Percentiles rank a stretch among this genome's conserved stretches.
Evolutionary conservation across 1,140 invertebrate species (phyloP).

Genomic region (Aphelinus atriplicis): DNA sequence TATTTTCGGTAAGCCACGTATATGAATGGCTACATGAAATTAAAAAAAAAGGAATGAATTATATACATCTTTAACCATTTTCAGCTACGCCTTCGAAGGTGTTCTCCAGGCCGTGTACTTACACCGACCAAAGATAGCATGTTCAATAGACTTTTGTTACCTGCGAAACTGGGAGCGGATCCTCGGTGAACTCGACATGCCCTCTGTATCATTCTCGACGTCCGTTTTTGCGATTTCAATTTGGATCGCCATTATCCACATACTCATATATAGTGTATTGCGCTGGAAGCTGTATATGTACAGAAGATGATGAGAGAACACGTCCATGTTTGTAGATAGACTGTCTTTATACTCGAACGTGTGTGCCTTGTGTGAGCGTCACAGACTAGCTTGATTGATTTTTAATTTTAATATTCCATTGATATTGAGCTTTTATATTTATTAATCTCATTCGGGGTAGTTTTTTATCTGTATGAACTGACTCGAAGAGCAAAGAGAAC

Average conservation of each 20-base stretch:
- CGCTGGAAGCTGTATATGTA: slow-evolving; percentile 47
- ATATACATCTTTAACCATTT: slow-evolving; percentile 60
- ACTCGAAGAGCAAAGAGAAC: too few relatives aligned
- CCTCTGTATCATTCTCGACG: slow-evolving; percentile 46
- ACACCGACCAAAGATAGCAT: slow-evolving; percentile 69
- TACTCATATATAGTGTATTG: slow-evolving; percentile 49
- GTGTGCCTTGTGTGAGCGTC: too few relatives aligned
- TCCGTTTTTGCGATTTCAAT: slow-evolving; percentile 46
- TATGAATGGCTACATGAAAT: neutral
- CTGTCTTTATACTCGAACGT: too few relatives aligned
- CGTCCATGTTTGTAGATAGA: too few relatives aligned
- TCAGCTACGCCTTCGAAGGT: slow-evolving; percentile 80
- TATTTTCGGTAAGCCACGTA: slow-evolving; percentile 71
- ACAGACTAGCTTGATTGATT: too few relatives aligned
- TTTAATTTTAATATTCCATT: too few relatives aligned
- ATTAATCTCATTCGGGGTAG: too few relatives aligned
- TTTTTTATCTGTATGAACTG: too few relatives aligned
- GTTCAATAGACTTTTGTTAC: slow-evolving; percentile 58
- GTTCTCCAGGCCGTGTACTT: slow-evolving; percentile 80
- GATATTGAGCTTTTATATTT: too few relatives aligned
- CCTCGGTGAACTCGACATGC: slow-evolving; percentile 55
- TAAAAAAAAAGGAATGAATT: neutral
- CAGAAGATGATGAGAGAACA: too few relatives aligned
- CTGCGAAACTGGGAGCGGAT: slow-evolving; percentile 47
- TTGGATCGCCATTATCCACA: slow-evolving; percentile 55